Base-by-base conservation (phyloP, 2,888 invertebrate genomes). In the Drosophila siamana region DNA sequence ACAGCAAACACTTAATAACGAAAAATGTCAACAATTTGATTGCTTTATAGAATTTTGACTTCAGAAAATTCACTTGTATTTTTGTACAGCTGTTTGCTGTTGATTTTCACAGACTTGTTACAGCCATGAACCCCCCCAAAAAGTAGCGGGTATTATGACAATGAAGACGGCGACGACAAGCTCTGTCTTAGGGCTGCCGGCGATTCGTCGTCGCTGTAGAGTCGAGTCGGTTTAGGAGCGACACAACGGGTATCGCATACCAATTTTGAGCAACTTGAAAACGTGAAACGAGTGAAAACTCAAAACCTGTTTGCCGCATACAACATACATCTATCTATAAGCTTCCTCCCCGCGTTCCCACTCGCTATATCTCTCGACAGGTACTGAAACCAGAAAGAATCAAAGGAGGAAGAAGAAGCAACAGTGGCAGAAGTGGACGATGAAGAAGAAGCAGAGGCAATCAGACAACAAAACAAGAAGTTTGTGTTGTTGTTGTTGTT, bases 241-340 rank as follows among this genome's bases (percentile, higher is more conserved):
- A 50, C 41, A 40, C 52, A 56, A 57, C 63, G 55, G 56, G 62
- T 70, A 76, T 52, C 76, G 85, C 84, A 87, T 84, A 84, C 83
- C 87, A 84, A 86, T 78, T 85, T 80, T 80, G 69, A 83, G 77
- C 68, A 69, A 70, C 68, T 74, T 77, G 69, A 82, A 86, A 83
- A 83, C 83, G 74, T 74, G 86, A 83, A 86, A 66, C 86, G 83
- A 83, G 86, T 86, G 83, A 83, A 83, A 86, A 86, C 83, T 83
- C 80, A 80, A 83, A 83, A 83, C 83, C 56, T 50, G 83, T 83
- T 86, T 72, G 24, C 44, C 46, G 50, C 55, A 65, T 44, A 26
- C n/a, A 43, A 24, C 44, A 26, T 4, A 8, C 22, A 50, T 24
- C 0, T 38, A 24, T 22, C 13, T 38, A 51, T 13, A 28, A 54